Evolutionary conservation across 64 coral and sea anemone genomes (phyloP).

Genomic region (Astreopora myriophthalma): DNA sequence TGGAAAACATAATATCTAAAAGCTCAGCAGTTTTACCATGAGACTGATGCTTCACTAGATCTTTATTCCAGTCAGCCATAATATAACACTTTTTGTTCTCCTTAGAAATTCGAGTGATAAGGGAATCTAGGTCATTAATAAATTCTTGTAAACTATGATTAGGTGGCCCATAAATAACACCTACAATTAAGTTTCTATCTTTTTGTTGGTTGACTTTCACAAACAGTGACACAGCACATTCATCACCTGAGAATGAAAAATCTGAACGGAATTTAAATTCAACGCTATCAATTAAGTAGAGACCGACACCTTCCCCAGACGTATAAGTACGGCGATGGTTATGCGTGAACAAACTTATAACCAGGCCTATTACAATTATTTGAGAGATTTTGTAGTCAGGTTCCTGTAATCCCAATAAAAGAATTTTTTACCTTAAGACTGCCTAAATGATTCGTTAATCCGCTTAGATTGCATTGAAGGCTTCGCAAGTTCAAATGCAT

Average conservation of each 20-base stretch:
- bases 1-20: slow-evolving; percentile 49
- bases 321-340: not conserved
- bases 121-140: slow-evolving; percentile 25
- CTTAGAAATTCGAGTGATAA: slow-evolving; percentile 26
- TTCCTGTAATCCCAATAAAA: slow-evolving; percentile 43
- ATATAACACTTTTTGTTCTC: slow-evolving; percentile 46
- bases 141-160: slow-evolving; percentile 26
- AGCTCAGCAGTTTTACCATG: slow-evolving; percentile 33
- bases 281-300: slow-evolving; percentile 40
- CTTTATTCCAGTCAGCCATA: slow-evolving; percentile 67
- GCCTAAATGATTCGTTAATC: slow-evolving; percentile 12
- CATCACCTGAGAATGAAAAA: slow-evolving; percentile 11
- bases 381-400: slow-evolving; percentile 15
- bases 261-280: slow-evolving; percentile 31
- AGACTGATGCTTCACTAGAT: slow-evolving; percentile 67
- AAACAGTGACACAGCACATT: slow-evolving; percentile 43
- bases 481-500: not conserved
- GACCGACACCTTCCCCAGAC: slow-evolving; percentile 36
- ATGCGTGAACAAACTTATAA: slow-evolving; percentile 62
- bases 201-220: slow-evolving; percentile 20
- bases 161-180: slow-evolving; percentile 48
- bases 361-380: not conserved
- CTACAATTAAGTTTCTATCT: slow-evolving; percentile 38
- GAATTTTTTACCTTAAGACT: not conserved
- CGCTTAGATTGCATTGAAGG: slow-evolving; percentile 35